These are phyloP conservation scores for Ormyrus nitidulus DNA, from an alignment of 2,888 invertebrate species.

Conservation along the genomic window DNA sequence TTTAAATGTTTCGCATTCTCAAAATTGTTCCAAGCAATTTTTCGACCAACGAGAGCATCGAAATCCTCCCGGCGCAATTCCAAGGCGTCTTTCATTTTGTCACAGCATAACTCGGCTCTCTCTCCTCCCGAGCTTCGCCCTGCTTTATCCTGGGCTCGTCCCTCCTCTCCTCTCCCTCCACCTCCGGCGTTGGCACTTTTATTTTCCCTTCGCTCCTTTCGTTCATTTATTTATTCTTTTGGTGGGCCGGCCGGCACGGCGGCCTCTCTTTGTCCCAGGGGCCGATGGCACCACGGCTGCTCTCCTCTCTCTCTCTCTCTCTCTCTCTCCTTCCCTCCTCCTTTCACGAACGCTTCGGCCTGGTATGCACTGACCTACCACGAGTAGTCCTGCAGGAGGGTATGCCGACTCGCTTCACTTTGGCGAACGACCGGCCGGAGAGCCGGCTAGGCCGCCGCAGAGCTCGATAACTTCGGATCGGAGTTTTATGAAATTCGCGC, in stretches of 20 bases:
- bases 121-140: slow-evolving; percentile 30
- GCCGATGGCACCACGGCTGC: slow-evolving; percentile 54
- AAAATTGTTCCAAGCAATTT: too few relatives aligned
- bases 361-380: slow-evolving; percentile 50
- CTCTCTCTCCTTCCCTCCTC: slow-evolving; percentile 56
- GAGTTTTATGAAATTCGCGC: background rate
- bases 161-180: slow-evolving; percentile 53
- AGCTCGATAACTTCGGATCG: background rate
- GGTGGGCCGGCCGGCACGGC: slow-evolving; percentile 58
- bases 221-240: slow-evolving; percentile 61
- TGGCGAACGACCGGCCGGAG: slow-evolving; percentile 18
- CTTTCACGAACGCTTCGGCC: slow-evolving; percentile 21
- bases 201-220: slow-evolving; percentile 44
- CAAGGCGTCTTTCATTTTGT: slow-evolving; percentile 42
- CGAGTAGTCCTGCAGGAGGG: slow-evolving; percentile 10
- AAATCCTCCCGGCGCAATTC: too few relatives aligned
- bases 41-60: too few relatives aligned
- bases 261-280: slow-evolving; percentile 62
- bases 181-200: slow-evolving; percentile 30
- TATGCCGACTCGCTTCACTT: slow-evolving; percentile 28
- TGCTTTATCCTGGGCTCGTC: slow-evolving; percentile 54
- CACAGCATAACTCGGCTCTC: slow-evolving; percentile 15
- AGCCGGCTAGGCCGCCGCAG: background rate
- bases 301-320: slow-evolving; percentile 51
- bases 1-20: too few relatives aligned